A percentile compares a stretch with the other conserved stretches of the same genome.
phyloP scores from a whole-genome alignment of 1,140 invertebrate species.

The Ceratitis capitata region DNA sequence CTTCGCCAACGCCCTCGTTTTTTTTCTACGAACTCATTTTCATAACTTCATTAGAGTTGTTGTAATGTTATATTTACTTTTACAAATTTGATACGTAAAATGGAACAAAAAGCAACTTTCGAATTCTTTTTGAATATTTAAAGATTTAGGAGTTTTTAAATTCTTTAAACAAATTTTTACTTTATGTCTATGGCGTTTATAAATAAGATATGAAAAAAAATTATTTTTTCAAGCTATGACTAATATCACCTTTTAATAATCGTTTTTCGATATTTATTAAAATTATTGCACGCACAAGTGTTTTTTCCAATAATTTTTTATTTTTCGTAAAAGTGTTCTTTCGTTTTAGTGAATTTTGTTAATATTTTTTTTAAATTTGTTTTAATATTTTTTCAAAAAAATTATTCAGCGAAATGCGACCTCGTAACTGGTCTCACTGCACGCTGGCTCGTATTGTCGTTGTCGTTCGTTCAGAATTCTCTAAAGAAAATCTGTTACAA shows the following conservation, averaged over 20 bases:
- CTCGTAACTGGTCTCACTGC: not conserved
- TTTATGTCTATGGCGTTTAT: too few species aligned
- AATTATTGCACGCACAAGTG: not conserved
- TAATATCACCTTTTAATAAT: not conserved
- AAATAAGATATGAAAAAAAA: too few species aligned
- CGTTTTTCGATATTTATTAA: not conserved
- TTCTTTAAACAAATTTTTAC: not conserved
- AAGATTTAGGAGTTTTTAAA: not conserved
- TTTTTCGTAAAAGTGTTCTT: not conserved
- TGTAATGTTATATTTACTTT: slow-evolving; percentile 7
- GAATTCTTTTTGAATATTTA: not conserved
- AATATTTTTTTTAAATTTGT: not conserved
- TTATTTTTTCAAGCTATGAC: not conserved
- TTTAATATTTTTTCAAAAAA: not conserved
- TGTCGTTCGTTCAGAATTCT: slow-evolving; percentile 18
- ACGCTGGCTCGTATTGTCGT: slow-evolving; percentile 24
- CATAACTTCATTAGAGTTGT: not conserved
- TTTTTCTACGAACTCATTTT: not conserved
- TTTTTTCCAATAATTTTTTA: not conserved
- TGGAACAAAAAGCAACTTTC: not conserved
- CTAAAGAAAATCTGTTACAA: not conserved
- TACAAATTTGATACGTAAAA: not conserved
- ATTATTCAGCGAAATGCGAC: not conserved
- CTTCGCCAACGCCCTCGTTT: slow-evolving; percentile 9
- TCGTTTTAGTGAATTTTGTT: too few species aligned